A percentile compares a stretch with the other conserved stretches of the same genome.
phyloP scores from a whole-genome alignment of 2,797 vertebrate genomes.

The Spizella passerina region DNA sequence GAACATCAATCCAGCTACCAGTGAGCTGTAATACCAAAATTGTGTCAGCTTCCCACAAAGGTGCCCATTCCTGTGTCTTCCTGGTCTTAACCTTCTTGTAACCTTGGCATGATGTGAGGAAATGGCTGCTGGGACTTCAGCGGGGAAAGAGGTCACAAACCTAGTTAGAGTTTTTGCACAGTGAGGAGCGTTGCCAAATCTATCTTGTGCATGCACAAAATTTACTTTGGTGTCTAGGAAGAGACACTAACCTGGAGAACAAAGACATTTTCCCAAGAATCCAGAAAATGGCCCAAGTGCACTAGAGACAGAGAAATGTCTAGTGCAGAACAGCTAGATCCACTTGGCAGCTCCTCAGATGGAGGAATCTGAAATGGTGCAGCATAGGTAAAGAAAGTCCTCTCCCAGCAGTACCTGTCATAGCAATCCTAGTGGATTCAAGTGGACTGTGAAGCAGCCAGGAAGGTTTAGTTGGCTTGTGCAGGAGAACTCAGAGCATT shows the following conservation, averaged over 20 bases:
- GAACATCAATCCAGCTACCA: neutral
- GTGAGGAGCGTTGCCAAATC: rapidly evolving
- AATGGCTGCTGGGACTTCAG: neutral
- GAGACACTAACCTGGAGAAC: neutral
- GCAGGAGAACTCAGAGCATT: neutral
- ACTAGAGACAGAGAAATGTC: neutral
- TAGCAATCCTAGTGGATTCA: neutral
- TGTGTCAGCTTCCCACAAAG: neutral
- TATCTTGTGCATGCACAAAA: neutral
- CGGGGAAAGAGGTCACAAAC: neutral
- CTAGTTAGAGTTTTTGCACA: neutral
- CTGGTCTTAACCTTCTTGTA: neutral
- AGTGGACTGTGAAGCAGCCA: neutral
- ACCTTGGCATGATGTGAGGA: neutral
- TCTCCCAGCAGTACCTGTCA: neutral
- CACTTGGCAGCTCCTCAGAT: neutral
- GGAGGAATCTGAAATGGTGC: neutral
- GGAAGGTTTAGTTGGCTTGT: neutral
- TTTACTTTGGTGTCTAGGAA: neutral
- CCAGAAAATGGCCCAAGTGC: neutral
- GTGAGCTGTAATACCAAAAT: neutral
- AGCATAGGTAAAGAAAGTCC: neutral
- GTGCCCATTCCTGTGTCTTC: neutral
- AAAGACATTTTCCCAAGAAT: neutral
- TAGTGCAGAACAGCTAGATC: neutral